A percentile compares a stretch with the other conserved stretches of the same genome.
Conservation (phyloP, 2,797 vertebrate genomes). For the Crax fasciolata region DNA sequence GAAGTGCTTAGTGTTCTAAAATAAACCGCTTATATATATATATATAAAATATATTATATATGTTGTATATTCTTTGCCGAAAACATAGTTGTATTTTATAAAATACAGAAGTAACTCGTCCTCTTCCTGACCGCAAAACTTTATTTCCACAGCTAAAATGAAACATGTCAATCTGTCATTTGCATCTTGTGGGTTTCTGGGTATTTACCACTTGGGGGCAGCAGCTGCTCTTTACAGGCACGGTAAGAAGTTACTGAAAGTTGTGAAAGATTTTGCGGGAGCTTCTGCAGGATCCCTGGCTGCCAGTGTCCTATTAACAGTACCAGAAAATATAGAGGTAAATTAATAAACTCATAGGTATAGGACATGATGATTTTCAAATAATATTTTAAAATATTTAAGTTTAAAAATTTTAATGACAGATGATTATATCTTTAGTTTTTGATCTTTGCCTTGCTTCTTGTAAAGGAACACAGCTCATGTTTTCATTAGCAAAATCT, state of each 20-base stretch:
- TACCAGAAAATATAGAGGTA: slow-evolving; percentile 92
- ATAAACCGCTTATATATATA: not conserved
- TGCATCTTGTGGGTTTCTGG: slow-evolving; percentile 88
- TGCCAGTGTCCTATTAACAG: slow-evolving; percentile 88
- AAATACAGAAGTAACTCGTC: not conserved
- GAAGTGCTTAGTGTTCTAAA: not conserved
- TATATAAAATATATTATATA: not conserved
- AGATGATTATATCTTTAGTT: not conserved
- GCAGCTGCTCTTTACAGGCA: slow-evolving; percentile 87
- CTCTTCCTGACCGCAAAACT: not conserved
- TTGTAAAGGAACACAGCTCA: not conserved
- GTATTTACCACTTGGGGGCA: slow-evolving; percentile 93
- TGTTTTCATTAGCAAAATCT: not conserved
- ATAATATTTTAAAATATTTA: not conserved
- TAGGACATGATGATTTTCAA: slow-evolving; percentile 28
- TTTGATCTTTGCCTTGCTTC: not conserved
- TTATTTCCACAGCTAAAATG: slow-evolving; percentile 80
- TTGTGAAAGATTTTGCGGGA: slow-evolving; percentile 87
- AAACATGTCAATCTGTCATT: slow-evolving; percentile 90
- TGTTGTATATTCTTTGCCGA: not conserved
- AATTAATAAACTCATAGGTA: slow-evolving; percentile 33
- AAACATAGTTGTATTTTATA: not conserved
- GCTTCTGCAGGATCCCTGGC: slow-evolving; percentile 91
- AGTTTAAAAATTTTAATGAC: not conserved
- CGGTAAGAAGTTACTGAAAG: slow-evolving; percentile 84